These are phyloP conservation scores for Champsocephalus esox DNA, from an alignment of 2,797 vertebrate species.

Conservation along the genomic window DNA sequence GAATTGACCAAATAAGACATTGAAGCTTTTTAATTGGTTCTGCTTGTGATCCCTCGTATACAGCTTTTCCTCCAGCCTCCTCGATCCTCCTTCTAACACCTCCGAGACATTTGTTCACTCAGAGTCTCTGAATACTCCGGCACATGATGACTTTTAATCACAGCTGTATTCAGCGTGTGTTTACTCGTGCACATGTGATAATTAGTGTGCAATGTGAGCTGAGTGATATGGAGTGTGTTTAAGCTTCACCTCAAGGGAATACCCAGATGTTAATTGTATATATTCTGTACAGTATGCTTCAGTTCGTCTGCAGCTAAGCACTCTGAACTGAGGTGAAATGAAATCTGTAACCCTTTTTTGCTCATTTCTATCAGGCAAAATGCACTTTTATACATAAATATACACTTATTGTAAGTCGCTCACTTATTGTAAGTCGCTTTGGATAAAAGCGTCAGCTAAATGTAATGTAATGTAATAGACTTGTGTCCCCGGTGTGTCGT, in stretches of 20 bases:
- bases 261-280: conserved; percentile 43
- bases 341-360: conserved; percentile 4
- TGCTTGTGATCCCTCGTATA: conserved; percentile 14
- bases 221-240: conserved; percentile 28
- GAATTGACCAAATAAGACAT: neutral
- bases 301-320: conserved; percentile 22
- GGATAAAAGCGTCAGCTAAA: too few species aligned
- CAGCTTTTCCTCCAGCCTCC: conserved; percentile 2
- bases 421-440: too few species aligned
- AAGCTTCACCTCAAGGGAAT: conserved; percentile 49
- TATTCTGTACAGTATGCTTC: conserved; percentile 6
- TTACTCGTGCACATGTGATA: conserved; percentile 40
- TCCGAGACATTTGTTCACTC: conserved; percentile 34
- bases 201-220: conserved; percentile 25
- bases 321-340: neutral
- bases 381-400: too few species aligned
- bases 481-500: too few species aligned
- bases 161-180: conserved; percentile 17
- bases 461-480: too few species aligned
- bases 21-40: conserved; percentile 5
- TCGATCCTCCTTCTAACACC: conserved; percentile 27
- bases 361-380: neutral
- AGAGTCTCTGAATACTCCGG: conserved; percentile 4
- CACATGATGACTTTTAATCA: conserved; percentile 28
- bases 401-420: too few species aligned